Evolutionary conservation across 2,113 vertebrate species (phyloP).

Genomic region (Genyomyrus donnyi): DNA sequence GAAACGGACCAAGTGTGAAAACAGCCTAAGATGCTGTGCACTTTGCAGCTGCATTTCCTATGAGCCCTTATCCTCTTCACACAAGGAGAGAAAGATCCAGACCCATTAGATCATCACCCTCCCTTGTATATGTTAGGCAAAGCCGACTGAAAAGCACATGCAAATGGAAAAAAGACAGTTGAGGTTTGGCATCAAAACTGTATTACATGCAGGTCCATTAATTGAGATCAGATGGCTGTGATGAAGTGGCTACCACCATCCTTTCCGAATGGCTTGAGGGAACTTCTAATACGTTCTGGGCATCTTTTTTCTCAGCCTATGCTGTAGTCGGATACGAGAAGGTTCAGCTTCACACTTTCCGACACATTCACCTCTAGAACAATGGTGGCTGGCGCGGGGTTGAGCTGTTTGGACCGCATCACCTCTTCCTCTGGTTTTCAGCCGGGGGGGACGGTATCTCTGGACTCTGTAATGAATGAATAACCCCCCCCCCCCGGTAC

Average conservation of each 20-base stretch:
- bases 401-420: neutral
- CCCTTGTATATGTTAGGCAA: neutral
- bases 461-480: neutral
- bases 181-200: neutral
- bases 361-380: neutral
- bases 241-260: neutral
- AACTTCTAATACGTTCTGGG: neutral
- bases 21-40: neutral
- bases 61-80: neutral
- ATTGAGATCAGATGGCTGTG: neutral
- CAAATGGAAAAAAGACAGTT: neutral
- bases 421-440: neutral
- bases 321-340: neutral
- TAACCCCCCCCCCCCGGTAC: neutral
- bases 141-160: neutral
- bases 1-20: no score
- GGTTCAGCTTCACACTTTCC: neutral
- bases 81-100: neutral
- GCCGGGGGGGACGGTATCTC: neutral
- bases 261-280: neutral
- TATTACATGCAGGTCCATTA: neutral
- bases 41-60: neutral
- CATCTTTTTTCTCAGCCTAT: neutral
- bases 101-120: neutral
- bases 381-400: neutral